Conservation (phyloP, 2,113 vertebrate species). For the Myiagra hebetior region DNA sequence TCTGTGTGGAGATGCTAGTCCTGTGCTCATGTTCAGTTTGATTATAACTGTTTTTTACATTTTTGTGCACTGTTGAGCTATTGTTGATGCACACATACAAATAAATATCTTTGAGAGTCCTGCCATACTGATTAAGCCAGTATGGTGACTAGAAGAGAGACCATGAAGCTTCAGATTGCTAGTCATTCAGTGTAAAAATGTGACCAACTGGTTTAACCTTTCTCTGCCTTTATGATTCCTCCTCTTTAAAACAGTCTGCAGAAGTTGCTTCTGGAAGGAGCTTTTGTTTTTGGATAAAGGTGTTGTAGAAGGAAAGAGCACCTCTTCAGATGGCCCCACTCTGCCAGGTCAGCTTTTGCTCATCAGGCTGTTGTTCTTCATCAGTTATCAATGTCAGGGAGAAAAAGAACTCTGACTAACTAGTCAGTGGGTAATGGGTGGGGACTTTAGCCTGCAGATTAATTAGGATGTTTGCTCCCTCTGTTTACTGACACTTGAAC, state of each 20-base stretch:
- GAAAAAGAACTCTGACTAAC: not conserved
- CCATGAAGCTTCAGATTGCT: not conserved
- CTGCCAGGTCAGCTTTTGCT: not conserved
- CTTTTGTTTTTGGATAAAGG: not conserved
- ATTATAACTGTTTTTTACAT: not conserved
- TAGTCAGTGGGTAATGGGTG: not conserved
- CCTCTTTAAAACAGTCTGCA: not conserved
- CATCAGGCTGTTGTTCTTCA: not conserved
- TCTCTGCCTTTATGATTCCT: not conserved
- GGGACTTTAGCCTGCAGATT: not conserved
- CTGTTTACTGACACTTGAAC: not conserved
- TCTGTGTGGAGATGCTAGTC: not conserved
- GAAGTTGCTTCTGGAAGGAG: not conserved
- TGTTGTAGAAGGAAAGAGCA: not conserved
- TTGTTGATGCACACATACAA: not conserved
- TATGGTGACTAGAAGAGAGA: not conserved
- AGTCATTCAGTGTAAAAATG: not conserved
- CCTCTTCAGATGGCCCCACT: not conserved
- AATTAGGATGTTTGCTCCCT: not conserved
- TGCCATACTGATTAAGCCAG: not conserved
- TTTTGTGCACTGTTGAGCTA: not conserved
- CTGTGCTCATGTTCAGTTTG: not conserved
- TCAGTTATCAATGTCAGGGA: not conserved
- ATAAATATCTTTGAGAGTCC: not conserved
- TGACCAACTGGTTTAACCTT: not conserved